These are phyloP conservation scores for Zaprionus camerounensis DNA, from an alignment of 1,140 invertebrate species.

Conservation along the genomic window DNA sequence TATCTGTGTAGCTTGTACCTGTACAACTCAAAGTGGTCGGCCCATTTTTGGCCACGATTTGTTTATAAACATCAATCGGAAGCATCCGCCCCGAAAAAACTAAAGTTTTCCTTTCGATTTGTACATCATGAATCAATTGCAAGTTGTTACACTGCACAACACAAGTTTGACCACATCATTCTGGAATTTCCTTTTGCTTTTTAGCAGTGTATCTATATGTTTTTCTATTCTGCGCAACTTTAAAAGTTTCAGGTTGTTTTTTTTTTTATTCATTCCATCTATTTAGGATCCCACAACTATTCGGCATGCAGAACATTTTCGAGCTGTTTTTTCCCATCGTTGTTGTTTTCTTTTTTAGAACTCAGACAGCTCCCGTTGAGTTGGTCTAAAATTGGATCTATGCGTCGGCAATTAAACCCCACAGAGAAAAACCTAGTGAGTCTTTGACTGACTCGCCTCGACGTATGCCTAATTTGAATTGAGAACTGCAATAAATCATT, in stretches of 20 bases:
- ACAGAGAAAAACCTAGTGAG: not conserved
- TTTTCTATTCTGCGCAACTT: not conserved
- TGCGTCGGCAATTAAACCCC: conserved; percentile 60
- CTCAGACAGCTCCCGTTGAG: conserved; percentile 31
- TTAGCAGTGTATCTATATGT: not conserved
- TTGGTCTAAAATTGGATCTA: conserved; percentile 65
- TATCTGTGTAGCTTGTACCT: conserved; percentile 38
- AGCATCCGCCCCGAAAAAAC: conserved; percentile 23
- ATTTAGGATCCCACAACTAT: conserved; percentile 2
- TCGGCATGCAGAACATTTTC: conserved; percentile 26
- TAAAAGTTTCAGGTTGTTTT: not conserved
- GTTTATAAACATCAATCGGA: conserved; percentile 36
- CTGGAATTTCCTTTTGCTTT: not conserved
- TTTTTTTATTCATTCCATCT: not conserved
- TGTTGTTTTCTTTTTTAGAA: conserved; percentile 15
- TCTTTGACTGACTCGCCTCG: conserved; percentile 16
- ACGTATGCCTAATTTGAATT: conserved; percentile 8
- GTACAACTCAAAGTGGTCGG: conserved; percentile 13
- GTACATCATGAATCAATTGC: conserved; percentile 31
- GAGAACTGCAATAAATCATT: conserved; percentile 28
- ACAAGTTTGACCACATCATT: not conserved
- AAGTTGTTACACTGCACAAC: not conserved
- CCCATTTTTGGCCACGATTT: conserved; percentile 20
- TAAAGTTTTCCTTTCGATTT: conserved; percentile 12
- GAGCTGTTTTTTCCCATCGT: conserved; percentile 48